phyloP scores from a whole-genome alignment of 1,140 invertebrate genomes.

The Heliothis virescens region DNA sequence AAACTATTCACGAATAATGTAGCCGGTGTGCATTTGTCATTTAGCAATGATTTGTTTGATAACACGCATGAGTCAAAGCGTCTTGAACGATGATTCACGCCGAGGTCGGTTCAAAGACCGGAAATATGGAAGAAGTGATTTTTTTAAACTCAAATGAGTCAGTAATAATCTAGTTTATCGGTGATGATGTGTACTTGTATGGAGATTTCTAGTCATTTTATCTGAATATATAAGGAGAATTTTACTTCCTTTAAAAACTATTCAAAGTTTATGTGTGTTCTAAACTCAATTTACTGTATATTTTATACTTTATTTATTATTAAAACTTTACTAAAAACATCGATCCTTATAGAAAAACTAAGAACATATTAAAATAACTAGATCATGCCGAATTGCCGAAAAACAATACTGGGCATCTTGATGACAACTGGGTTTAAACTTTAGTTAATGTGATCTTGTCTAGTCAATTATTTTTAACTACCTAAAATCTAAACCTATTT shows the following conservation, averaged over 20 bases:
- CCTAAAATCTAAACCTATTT: not conserved
- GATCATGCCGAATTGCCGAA: not conserved
- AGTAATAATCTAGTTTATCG: constrained; percentile 31
- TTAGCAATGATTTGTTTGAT: constrained; percentile 54
- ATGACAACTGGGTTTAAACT: not conserved
- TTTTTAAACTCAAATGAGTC: constrained; percentile 45
- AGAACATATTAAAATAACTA: not conserved
- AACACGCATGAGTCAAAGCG: constrained; percentile 50
- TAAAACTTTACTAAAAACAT: not conserved
- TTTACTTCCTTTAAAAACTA: no score
- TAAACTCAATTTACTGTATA: not conserved
- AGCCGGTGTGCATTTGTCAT: constrained; percentile 38
- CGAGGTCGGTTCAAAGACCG: constrained; percentile 48
- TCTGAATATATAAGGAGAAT: not conserved
- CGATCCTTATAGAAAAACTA: not conserved
- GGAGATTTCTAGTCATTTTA: constrained; percentile 17
- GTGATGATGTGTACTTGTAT: constrained; percentile 28
- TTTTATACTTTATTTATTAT: constrained; percentile 6
- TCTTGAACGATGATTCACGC: constrained; percentile 48
- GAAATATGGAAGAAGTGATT: constrained; percentile 45
- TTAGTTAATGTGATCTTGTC: constrained; percentile 6
- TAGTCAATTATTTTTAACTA: constrained; percentile 6
- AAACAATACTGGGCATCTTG: not conserved
- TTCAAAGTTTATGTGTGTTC: not conserved
- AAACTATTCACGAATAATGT: constrained; percentile 38